Evolutionary conservation across 2,113 vertebrate species (phyloP).

Genomic region (Oncorhynchus nerka): DNA sequence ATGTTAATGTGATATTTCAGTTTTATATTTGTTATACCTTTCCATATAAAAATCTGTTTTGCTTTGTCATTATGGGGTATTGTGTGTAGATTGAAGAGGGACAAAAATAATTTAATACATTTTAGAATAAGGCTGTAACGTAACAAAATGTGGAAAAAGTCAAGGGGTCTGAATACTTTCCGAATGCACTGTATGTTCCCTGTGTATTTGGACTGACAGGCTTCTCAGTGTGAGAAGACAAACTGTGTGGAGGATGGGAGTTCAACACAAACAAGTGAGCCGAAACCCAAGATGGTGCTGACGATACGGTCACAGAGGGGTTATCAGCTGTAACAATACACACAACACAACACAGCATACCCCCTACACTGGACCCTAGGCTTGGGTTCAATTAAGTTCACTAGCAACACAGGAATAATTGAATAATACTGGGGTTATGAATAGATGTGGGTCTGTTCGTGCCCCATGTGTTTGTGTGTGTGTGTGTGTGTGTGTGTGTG

Average conservation of each 20-base stretch:
- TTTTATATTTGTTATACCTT: too few relatives aligned
- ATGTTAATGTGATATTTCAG: too few relatives aligned
- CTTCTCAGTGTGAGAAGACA: conserved; percentile 49
- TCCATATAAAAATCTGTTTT: too few relatives aligned
- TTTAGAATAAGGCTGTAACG: too few relatives aligned
- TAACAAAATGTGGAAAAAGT: too few relatives aligned
- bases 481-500: too few relatives aligned
- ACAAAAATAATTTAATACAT: too few relatives aligned
- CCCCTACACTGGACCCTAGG: background rate
- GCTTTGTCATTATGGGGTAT: too few relatives aligned
- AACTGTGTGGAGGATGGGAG: conserved; percentile 31
- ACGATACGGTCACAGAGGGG: conserved; percentile 36
- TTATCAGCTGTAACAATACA: conserved; percentile 57
- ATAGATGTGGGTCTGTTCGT: background rate
- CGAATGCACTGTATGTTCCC: background rate
- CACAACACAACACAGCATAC: conserved; percentile 1
- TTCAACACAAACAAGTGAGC: background rate
- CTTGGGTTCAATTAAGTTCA: background rate
- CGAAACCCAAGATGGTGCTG: conserved; percentile 39
- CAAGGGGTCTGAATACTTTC: too few relatives aligned
- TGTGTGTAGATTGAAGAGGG: too few relatives aligned
- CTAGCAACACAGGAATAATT: background rate
- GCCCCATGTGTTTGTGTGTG: background rate
- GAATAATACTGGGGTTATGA: background rate
- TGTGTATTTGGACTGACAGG: conserved; percentile 20